These are phyloP conservation scores for Eleutherodactylus coqui DNA, from an alignment of 2,797 vertebrate genomes.

Conservation along the genomic window DNA sequence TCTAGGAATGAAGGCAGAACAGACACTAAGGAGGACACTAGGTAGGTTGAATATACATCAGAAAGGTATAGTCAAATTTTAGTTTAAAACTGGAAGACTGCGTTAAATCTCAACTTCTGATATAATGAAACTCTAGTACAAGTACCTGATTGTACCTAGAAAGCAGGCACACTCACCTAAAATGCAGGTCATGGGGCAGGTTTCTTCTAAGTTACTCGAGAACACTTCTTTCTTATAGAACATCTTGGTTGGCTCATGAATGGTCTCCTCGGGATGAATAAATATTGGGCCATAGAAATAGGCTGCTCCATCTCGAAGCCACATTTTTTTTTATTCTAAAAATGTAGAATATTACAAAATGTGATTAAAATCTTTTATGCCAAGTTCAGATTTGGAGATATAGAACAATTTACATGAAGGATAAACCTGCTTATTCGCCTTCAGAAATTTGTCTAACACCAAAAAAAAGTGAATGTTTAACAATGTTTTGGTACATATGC, in stretches of 20 bases:
- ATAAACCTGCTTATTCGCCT: too few species aligned
- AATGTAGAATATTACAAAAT: constrained; percentile 41
- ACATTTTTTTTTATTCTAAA: constrained; percentile 96
- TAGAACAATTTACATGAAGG: background rate
- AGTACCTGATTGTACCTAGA: background rate
- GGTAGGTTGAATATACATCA: too few species aligned
- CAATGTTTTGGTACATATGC: background rate
- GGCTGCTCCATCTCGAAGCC: constrained; percentile 92
- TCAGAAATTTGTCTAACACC: too few species aligned
- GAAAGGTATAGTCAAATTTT: too few species aligned
- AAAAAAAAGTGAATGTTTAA: background rate
- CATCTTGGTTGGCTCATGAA: constrained; percentile 99
- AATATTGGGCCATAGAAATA: constrained; percentile 99
- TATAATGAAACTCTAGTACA: too few species aligned
- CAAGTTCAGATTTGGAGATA: background rate
- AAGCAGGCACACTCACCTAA: constrained; percentile 76
- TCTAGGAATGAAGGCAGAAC: too few species aligned
- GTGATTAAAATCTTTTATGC: background rate
- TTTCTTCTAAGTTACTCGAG: constrained; percentile 95
- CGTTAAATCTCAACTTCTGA: too few species aligned
- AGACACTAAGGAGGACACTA: too few species aligned
- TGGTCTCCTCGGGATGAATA: constrained; percentile 96
- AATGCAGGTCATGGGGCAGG: constrained; percentile 95
- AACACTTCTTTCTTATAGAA: constrained; percentile 99
- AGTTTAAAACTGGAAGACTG: too few species aligned